Evolutionary conservation across 2,113 vertebrate species (phyloP), one percentile per base, ranked within the genome.

Genomic region (Falcunculus frontatus): DNA sequence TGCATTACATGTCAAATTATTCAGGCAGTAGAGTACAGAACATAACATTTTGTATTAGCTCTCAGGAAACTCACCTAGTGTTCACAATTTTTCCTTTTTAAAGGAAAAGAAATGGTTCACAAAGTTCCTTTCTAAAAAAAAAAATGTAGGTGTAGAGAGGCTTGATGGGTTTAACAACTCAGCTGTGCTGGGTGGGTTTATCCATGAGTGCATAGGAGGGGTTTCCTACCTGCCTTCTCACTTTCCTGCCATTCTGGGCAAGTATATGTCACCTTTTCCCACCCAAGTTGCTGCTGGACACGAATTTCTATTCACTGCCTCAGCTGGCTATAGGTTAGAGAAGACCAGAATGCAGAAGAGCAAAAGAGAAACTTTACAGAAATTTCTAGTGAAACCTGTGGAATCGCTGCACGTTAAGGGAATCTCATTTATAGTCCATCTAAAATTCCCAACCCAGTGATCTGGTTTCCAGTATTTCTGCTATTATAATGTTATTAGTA

Each of bases 1-100:
- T 84, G 69, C 91, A 92, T 78, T 78, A 75, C 91, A 68, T 90
- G 80, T 94, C 97, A 97, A 57, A 79, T 96, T 96, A 94, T 88
- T 92, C 87, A 95, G 41, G 82, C 72, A 97, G 87, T 87, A 97
- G 13, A 95, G 87, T 62, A 88, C 3, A 92, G 94, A 87, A 96
- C 60, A 35, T 87, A 93, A 85, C 89, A 72, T 96, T 94, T 97
- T 95, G 75, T 74, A 92, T 95, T 60, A 89, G 80, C 37, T 92
- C 97, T 96, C 95, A 82, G 92, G 85, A 89, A 96, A 95, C 77
- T 85, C 70, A 97, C 90, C 26, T 65, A 97, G 80, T 30, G 8
- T 95, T 97, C 41, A 39, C 55, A 89, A n/a, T n/a, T n/a, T n/a
- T n/a, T n/a, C n/a, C n/a, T n/a, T n/a, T n/a, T n/a, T n/a, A n/a